Evolutionary conservation across 2,113 vertebrate species (phyloP), one percentile per base, ranked within the genome.

Genomic region (Oryzias melastigma): DNA sequence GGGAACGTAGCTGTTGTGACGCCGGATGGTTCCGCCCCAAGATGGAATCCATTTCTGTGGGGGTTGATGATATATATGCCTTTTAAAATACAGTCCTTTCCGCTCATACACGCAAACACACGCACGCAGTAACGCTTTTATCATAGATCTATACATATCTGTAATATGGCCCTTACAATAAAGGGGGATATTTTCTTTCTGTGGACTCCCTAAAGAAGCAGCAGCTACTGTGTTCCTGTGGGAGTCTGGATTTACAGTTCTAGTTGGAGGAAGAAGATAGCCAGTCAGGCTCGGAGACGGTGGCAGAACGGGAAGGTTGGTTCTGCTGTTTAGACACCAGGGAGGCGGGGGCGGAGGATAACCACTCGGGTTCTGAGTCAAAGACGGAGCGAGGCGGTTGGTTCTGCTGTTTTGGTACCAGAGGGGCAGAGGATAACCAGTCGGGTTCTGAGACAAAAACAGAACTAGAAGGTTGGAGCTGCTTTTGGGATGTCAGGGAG

Each of bases 191-290:
- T 83, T 91, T 95, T 93, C 93, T 93, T 79, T 95, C 94, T 13
- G 92, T 95, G 22, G 93, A 92, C 78, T 94, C 88, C 52, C 80
- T 80, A 79, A 88, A 55, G 89, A 82, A 71, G 78, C 82, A 57
- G 42, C 71, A 7, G 85, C 73, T 48, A 78, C 75, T 68, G 85
- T 90, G 25, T 80, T 79, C 74, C 58, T 29, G 1, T 50, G 85
- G 82, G 77, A 81, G 61, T 42, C 81, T 75, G 64, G 81, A 77
- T 82, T 53, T 62, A 87, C 87, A 69, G 90, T 88, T 78, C 92
- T 92, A 49, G 85, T 56, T 5, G 93, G 91, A 65, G 74, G 87
- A 64, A 10, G 86, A 75, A 61, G 80, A 84, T 27, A 83, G 89
- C 93, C 92, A 94, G 88, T 88, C 89, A 25, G 78, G 90, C 73